phyloP scores from a whole-genome alignment of 2,113 vertebrate genomes.

The Plestiodon gilberti region DNA sequence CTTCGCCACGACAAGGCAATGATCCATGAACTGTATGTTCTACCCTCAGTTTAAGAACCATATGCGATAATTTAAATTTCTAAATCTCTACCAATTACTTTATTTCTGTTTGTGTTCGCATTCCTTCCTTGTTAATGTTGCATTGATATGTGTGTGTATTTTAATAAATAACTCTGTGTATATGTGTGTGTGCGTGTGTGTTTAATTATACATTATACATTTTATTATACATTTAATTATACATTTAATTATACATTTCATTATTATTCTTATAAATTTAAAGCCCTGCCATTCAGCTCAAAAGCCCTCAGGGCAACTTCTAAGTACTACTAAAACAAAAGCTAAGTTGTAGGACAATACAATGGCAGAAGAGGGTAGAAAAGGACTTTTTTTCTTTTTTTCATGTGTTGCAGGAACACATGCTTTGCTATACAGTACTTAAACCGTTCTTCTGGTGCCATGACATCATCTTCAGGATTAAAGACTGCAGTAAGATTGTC shows the following conservation, averaged over 20 bases:
- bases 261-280: background rate
- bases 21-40: conserved; percentile 49
- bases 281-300: background rate
- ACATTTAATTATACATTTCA: background rate
- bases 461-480: background rate
- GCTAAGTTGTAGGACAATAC: background rate
- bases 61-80: conserved; percentile 19
- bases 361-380: background rate
- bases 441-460: background rate
- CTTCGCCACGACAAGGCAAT: too few relatives aligned
- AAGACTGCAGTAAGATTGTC: background rate
- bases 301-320: background rate
- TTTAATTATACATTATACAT: too few relatives aligned
- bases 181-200: too few relatives aligned
- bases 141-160: too few relatives aligned
- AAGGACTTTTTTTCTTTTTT: background rate
- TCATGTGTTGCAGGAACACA: background rate
- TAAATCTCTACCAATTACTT: background rate
- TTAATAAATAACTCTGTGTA: background rate
- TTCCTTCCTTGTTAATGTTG: background rate
- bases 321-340: background rate
- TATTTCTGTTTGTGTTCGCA: too few relatives aligned
- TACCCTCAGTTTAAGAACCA: conserved; percentile 53
- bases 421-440: background rate
- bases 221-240: background rate